A percentile compares a stretch with the other conserved stretches of the same genome.
phyloP scores from a whole-genome alignment of 1,140 invertebrate species.

The Aphelinus atriplicis region DNA sequence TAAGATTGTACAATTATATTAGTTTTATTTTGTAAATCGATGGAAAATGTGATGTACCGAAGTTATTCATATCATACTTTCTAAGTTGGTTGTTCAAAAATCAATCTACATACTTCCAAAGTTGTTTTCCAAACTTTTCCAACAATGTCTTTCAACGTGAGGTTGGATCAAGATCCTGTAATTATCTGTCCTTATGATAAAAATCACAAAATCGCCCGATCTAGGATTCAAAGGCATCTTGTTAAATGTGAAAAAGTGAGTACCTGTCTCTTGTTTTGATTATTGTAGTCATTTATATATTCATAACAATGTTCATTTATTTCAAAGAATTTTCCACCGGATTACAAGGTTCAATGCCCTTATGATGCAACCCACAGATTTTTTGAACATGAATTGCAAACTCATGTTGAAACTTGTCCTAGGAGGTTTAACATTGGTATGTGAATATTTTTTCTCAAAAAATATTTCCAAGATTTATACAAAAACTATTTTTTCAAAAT shows the following conservation, averaged over 20 bases:
- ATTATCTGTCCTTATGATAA: conserved; percentile 56
- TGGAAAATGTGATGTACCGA: too few relatives aligned
- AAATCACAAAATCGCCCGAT: conserved; percentile 49
- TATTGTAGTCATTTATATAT: conserved; percentile 25
- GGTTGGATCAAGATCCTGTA: conserved; percentile 31
- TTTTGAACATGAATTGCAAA: conserved; percentile 46
- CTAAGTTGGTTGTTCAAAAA: too few relatives aligned
- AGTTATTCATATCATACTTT: too few relatives aligned
- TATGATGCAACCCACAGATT: conserved; percentile 59
- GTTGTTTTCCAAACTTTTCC: too few relatives aligned
- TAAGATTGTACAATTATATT: too few relatives aligned
- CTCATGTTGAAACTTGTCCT: conserved; percentile 51
- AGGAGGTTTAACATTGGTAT: conserved; percentile 24
- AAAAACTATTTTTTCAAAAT: too few relatives aligned
- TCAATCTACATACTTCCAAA: too few relatives aligned
- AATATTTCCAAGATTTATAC: neutral
- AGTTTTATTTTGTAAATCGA: too few relatives aligned
- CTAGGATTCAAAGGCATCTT: conserved; percentile 55
- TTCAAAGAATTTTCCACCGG: conserved; percentile 52
- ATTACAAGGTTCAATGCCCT: conserved; percentile 56
- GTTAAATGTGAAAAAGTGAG: conserved; percentile 60
- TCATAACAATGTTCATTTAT: conserved; percentile 27
- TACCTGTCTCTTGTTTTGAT: conserved; percentile 17
- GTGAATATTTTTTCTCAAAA: neutral
- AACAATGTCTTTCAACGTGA: conserved; percentile 20